phyloP scores from a whole-genome alignment of 2,113 vertebrate species.

The Rhabdornis inornatus region DNA sequence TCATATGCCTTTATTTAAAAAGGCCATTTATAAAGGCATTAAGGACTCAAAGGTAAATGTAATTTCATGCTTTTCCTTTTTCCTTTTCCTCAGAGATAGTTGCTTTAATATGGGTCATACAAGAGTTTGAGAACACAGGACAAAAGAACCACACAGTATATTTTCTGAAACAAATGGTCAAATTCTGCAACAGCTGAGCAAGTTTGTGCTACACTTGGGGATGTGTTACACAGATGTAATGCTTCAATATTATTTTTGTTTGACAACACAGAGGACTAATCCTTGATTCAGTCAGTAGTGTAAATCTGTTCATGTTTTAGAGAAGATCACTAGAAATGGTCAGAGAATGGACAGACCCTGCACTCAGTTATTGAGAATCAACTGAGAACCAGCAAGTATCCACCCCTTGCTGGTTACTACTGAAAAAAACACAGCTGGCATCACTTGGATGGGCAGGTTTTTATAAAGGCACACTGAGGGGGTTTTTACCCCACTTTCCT shows the following conservation, averaged over 20 bases:
- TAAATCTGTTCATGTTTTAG: background rate
- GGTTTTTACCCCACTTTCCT: background rate
- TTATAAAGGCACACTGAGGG: background rate
- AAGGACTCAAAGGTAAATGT: background rate
- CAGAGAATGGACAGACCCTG: background rate
- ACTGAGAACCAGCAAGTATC: background rate
- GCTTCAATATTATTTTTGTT: background rate
- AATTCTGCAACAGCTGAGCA: background rate
- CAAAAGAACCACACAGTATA: background rate
- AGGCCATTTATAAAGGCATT: background rate
- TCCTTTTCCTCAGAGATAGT: background rate
- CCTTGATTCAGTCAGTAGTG: background rate
- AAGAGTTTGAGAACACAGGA: background rate
- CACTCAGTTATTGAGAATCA: background rate
- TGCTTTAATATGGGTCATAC: background rate
- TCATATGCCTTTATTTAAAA: background rate
- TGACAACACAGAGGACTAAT: background rate
- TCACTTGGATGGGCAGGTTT: background rate
- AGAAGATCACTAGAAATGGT: background rate
- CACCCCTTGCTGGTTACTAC: background rate
- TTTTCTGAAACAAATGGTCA: background rate
- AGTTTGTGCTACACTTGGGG: background rate
- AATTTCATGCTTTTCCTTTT: background rate
- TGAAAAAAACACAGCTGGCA: conserved; percentile 13
- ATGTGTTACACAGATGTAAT: background rate